phyloP scores from a whole-genome alignment of 2,797 vertebrate genomes.

The Oreochromis grahami region DNA sequence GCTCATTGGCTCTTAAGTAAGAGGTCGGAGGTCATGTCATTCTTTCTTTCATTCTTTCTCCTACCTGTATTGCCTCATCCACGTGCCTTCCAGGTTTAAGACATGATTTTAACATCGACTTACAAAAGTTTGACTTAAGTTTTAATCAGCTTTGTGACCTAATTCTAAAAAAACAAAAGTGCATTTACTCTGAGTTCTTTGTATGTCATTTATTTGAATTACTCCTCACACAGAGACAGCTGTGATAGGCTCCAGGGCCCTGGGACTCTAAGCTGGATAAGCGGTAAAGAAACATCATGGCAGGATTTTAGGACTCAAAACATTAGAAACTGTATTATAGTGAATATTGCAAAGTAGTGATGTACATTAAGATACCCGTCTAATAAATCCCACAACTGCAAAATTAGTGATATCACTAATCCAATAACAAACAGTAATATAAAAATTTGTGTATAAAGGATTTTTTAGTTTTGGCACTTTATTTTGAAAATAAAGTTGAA shows the following conservation, averaged over 20 bases:
- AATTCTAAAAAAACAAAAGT: background rate
- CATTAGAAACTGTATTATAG: background rate
- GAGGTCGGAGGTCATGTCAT: constrained; percentile 20
- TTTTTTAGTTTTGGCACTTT: background rate
- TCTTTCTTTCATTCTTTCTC: background rate
- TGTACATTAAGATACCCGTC: background rate
- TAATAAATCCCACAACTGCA: background rate
- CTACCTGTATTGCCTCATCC: background rate
- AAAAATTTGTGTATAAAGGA: background rate
- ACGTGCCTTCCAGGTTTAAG: background rate
- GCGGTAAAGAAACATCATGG: background rate
- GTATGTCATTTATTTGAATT: background rate
- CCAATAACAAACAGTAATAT: background rate
- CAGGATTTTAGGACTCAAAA: background rate
- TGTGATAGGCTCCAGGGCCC: background rate
- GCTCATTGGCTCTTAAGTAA: background rate
- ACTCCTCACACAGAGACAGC: background rate
- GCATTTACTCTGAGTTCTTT: background rate
- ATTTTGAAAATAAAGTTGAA: background rate
- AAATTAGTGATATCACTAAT: background rate
- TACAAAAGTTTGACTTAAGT: background rate
- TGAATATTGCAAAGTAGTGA: background rate
- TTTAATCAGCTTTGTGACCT: background rate
- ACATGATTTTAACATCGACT: background rate
- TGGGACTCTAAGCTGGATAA: background rate